phyloP scores from a whole-genome alignment of 1,140 invertebrate species.

The Drosophila ficusphila region DNA sequence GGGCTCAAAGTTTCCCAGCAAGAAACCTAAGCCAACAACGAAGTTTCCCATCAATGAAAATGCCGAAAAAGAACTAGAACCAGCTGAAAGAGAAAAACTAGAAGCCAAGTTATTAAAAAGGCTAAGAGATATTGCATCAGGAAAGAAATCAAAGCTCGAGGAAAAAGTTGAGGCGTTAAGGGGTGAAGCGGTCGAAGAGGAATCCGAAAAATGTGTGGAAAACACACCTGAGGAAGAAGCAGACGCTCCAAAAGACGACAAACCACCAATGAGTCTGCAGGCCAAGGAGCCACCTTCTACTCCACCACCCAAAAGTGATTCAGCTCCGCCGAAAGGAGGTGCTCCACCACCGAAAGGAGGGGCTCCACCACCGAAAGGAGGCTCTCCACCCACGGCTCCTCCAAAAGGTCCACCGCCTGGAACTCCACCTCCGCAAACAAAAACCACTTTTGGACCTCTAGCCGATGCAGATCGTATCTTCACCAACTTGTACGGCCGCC shows the following conservation, averaged over 20 bases:
- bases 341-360: neutral
- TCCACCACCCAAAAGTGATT: neutral
- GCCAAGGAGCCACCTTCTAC: neutral
- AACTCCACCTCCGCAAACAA: conserved; percentile 64
- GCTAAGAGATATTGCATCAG: neutral
- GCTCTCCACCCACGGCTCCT: neutral
- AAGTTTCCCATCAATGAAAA: conserved; percentile 27
- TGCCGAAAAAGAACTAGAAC: neutral
- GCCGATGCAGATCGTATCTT: conserved; percentile 69
- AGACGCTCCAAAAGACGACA: neutral
- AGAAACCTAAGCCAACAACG: neutral
- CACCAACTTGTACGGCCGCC: conserved; percentile 69
- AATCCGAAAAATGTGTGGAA: neutral
- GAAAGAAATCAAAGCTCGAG: neutral
- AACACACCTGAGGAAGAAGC: neutral
- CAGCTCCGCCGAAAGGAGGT: neutral
- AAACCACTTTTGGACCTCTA: conserved; percentile 65
- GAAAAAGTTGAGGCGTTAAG: neutral
- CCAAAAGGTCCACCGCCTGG: conserved; percentile 53
- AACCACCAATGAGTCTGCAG: neutral
- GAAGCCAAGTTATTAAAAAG: neutral
- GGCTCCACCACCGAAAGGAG: neutral
- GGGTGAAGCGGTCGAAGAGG: neutral
- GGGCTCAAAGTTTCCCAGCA: conserved; percentile 6
- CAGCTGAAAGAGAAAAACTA: neutral